phyloP scores from a whole-genome alignment of 2,113 vertebrate species.

The Kobus ellipsiprymnus region DNA sequence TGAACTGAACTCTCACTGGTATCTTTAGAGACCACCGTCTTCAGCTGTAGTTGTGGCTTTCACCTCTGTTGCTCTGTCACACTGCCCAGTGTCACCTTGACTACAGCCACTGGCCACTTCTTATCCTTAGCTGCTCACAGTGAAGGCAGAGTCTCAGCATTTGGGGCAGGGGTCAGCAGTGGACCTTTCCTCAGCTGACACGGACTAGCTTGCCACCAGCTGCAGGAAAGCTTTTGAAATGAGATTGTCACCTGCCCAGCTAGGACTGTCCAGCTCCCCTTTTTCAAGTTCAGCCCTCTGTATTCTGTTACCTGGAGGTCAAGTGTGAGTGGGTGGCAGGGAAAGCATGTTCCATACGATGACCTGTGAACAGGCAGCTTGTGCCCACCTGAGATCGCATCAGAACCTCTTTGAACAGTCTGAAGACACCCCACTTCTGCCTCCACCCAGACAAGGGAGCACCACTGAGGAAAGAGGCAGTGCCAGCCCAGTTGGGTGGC shows the following conservation, averaged over 20 bases:
- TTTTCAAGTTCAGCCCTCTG: neutral
- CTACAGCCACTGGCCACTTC: neutral
- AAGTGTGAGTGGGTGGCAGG: neutral
- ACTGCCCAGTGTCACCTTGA: neutral
- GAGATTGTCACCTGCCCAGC: neutral
- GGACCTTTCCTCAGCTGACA: neutral
- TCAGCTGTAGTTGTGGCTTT: neutral
- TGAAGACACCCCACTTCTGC: neutral
- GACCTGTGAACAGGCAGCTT: neutral
- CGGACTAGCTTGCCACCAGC: neutral
- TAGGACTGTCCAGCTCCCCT: neutral
- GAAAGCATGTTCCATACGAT: neutral
- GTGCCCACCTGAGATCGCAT: neutral
- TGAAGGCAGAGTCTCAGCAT: neutral
- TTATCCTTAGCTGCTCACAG: neutral
- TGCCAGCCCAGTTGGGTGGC: neutral
- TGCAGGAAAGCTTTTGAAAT: neutral
- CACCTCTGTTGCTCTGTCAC: neutral
- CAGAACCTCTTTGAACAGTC: neutral
- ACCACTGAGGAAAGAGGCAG: neutral
- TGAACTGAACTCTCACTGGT: neutral
- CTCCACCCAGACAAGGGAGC: neutral
- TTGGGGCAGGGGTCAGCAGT: neutral
- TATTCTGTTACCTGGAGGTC: neutral
- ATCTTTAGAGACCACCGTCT: neutral